Base-by-base conservation (phyloP, 2,888 invertebrate genomes). In the Meiosimyza decipiens region DNA sequence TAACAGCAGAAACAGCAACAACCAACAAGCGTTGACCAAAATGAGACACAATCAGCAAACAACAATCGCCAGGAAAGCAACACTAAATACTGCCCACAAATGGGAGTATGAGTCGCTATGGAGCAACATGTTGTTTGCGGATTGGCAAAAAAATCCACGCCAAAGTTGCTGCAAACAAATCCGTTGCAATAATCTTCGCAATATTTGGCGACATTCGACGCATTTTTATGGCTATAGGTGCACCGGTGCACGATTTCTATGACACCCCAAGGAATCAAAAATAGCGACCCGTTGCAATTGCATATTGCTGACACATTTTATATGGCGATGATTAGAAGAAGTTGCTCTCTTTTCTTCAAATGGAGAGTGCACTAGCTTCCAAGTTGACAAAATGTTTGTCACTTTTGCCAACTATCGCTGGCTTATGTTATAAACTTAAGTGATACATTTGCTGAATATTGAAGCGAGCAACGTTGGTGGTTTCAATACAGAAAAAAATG, bases 51-150 rank as follows among this genome's bases (percentile, higher is more conserved):
- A 84, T 84, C 83, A 80, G 76, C 60, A 65, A 79, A 77, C 75
- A 71, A 72, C 77, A 66, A 74, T 75, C 73, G 51, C 59, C 55
- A 33, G 60, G 77, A 80, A 80, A 82, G 80, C 82, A 80, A 81
- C 80, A 82, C 82, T 81, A 80, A 80, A 79, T 78, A 80, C 75
- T 82, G 81, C 78, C 82, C 82, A 80, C 81, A 81, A 82, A 82
- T 80, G 82, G 73, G 64, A 62, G 59, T 74, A 73, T 75, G 74
- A 75, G 74, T 76, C 74, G 75, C 74, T 57, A 16, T 54, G n/a
- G 13, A 18, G n/a, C n/a, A 54, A 54, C 18, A 18, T 16, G 54
- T 59, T 15, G 13, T 59, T n/a, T 15, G 13, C 5, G 59, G 6
- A 13, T 18, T 22, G 59, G 59, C 18, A 59, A 11, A 18, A 16